Evolutionary conservation across 2,797 vertebrate genomes (phyloP).

Genomic region (Crypturellus tataupa): DNA sequence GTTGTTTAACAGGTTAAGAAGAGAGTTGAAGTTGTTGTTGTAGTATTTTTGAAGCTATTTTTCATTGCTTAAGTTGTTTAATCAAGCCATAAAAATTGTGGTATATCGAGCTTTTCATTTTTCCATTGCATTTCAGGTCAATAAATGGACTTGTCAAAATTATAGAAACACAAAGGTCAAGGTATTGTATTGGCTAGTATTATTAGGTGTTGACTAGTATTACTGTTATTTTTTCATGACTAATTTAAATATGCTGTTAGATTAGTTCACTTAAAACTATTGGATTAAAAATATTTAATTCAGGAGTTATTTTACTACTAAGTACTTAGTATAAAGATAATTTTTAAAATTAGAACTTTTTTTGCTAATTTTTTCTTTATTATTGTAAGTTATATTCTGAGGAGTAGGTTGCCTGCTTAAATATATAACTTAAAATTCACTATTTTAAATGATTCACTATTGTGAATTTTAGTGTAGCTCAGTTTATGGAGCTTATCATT

Average conservation of each 20-base stretch:
- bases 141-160: conserved; percentile 95
- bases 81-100: accelerated
- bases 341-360: not conserved
- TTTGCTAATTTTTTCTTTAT: not conserved
- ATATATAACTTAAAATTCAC: not conserved
- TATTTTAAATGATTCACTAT: not conserved
- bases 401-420: too few species aligned
- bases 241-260: not conserved
- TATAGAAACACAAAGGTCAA: conserved; percentile 92
- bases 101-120: conserved; percentile 26
- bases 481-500: not conserved
- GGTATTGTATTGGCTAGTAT: conserved; percentile 79
- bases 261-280: not conserved
- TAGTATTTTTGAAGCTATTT: not conserved
- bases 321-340: not conserved
- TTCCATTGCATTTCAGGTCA: conserved; percentile 82
- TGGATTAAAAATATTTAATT: not conserved
- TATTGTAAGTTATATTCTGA: not conserved
- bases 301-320: not conserved
- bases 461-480: not conserved
- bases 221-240: not conserved
- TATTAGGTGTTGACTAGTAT: not conserved
- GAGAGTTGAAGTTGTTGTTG: not conserved
- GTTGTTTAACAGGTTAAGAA: not conserved
- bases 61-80: not conserved